These are phyloP conservation scores for Anas platyrhynchos DNA, from an alignment of 2,113 vertebrate genomes.

Conservation along the genomic window DNA sequence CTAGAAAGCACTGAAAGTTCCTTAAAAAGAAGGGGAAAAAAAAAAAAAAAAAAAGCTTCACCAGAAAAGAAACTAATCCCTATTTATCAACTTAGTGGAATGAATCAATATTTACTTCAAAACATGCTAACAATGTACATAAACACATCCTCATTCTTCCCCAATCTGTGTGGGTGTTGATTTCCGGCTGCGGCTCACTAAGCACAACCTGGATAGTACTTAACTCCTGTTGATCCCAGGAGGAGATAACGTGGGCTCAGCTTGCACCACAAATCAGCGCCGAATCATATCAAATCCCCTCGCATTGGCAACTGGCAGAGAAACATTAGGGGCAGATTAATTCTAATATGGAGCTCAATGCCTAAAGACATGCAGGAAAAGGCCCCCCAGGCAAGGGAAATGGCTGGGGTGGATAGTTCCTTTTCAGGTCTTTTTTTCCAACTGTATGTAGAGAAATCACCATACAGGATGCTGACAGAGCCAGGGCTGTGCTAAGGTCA, in stretches of 20 bases:
- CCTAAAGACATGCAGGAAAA: not conserved
- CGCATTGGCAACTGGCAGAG: not conserved
- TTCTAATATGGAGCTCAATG: not conserved
- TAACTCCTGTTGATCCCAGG: not conserved
- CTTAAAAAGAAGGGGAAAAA: not conserved
- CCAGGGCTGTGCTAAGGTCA: not conserved
- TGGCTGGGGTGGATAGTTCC: not conserved
- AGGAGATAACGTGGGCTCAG: not conserved
- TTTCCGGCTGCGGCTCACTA: not conserved
- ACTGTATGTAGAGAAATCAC: not conserved
- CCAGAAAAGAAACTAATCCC: not conserved
- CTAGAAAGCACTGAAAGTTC: not conserved
- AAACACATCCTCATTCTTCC: slow-evolving; percentile 34
- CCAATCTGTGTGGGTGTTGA: not conserved
- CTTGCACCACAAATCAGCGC: not conserved
- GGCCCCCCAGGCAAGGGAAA: rapidly evolving
- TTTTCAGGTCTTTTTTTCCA: not conserved
- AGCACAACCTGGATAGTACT: not conserved
- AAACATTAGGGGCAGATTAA: not conserved
- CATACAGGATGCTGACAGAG: not conserved
- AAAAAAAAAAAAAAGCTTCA: not conserved
- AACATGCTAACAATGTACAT: slow-evolving; percentile 10
- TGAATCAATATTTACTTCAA: slow-evolving; percentile 55
- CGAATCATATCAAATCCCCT: not conserved
- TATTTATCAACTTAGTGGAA: slow-evolving; percentile 17